Conservation (phyloP, 2,888 invertebrate genomes). For the Tridacna gigas region DNA sequence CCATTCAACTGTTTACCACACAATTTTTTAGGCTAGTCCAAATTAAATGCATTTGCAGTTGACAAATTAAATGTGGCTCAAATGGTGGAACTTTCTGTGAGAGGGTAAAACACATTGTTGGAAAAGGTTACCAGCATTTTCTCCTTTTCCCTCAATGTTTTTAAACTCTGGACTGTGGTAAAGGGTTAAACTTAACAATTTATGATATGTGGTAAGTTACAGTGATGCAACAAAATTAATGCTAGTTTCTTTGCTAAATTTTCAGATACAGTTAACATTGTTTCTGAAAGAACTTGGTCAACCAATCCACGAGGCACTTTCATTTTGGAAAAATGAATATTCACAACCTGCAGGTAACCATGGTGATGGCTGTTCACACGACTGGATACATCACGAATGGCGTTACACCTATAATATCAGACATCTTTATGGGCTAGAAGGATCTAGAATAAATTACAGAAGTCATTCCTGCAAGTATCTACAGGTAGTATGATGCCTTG, state of each 20-base stretch:
- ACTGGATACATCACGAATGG: slow-evolving; percentile 88
- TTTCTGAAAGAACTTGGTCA: slow-evolving; percentile 91
- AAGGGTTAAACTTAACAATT: too few relatives aligned
- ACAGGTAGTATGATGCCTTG: slow-evolving; percentile 85
- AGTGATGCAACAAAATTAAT: too few relatives aligned
- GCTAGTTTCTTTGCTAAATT: slow-evolving; percentile 1
- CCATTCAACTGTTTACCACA: too few relatives aligned
- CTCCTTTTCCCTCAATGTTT: not conserved
- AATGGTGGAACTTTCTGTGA: too few relatives aligned
- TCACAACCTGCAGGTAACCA: slow-evolving; percentile 85
- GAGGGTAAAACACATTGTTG: too few relatives aligned
- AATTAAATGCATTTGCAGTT: too few relatives aligned
- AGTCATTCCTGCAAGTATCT: slow-evolving; percentile 88
- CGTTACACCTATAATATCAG: slow-evolving; percentile 89
- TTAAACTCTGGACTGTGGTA: too few relatives aligned
- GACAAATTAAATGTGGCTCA: too few relatives aligned
- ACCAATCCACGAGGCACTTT: slow-evolving; percentile 88
- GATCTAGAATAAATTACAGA: slow-evolving; percentile 88
- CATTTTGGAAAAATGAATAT: slow-evolving; percentile 89
- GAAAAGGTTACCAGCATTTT: not conserved
- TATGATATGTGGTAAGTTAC: too few relatives aligned
- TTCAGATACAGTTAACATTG: slow-evolving; percentile 88
- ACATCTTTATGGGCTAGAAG: slow-evolving; percentile 91
- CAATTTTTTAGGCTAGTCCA: too few relatives aligned
- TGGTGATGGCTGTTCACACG: slow-evolving; percentile 87